Evolutionary conservation across 2,888 invertebrate genomes (phyloP), one percentile per base, ranked within the genome.

Genomic region (Ernsta delagoae): DNA sequence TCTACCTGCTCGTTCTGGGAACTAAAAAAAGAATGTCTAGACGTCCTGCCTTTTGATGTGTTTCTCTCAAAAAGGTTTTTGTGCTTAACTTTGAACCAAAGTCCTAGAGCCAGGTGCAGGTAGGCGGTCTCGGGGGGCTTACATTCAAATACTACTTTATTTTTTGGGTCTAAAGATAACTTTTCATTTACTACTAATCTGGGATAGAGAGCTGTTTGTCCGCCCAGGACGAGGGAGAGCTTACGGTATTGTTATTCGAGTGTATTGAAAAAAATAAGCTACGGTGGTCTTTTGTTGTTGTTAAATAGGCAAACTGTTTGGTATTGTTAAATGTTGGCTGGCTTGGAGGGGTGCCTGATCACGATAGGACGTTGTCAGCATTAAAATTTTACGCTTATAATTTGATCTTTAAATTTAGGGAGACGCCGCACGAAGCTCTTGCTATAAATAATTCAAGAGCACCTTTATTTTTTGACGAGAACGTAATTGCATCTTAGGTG

Each of bases 31-130:
- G 75, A 79, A 83, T 76, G 89, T 92, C 92, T 92, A 92, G 92
- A 92, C 91, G 87, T 87, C 90, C 91, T 92, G 90, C 84, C 85
- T 87, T 85, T 86, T 83, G 83, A 89, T 84, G 83, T 84, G 84
- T 88, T 89, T 89, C 87, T 88, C 87, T 86, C 85, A 81, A 80
- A 85, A 86, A 83, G 74, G 85, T 89, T 92, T 91, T 91, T 91
- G 85, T 86, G 79, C 24, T 43, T 41, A 78, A 83, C 80, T 84
- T 82, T 81, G 83, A 85, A 83, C 81, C 81, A 85, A 84, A 84
- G 82, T 78, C 83, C 90, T 89, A 89, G 87, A 79, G 83, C 85
- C 86, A 86, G 84, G 79, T 86, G 92, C 92, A 92, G 92, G 92
- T 92, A 91, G 86, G 75, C 79, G 77, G 76, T 76, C 74, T 78